Percentiles rank a stretch among this genome's conserved stretches.
These are phyloP conservation scores for Rhamphomyia laevipes DNA, from an alignment of 2,888 invertebrate species.

Conservation along the genomic window DNA sequence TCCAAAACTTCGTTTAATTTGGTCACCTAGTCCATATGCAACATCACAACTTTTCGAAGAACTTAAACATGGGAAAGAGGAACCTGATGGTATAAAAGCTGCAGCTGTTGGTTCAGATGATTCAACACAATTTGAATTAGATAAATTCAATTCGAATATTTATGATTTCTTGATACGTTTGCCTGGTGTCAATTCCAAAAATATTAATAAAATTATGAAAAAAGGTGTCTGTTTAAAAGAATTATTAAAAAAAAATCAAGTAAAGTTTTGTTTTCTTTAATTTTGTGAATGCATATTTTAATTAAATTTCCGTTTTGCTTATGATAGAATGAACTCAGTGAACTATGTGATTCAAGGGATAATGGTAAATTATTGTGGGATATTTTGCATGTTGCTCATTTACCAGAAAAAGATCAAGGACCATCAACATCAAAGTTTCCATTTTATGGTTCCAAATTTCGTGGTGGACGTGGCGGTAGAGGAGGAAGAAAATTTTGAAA, in stretches of 20 bases:
- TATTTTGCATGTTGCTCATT: slow-evolving; percentile 55
- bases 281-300: neutral
- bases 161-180: slow-evolving; percentile 75
- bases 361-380: slow-evolving; percentile 59
- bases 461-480: neutral
- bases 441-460: neutral
- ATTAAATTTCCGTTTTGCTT: slow-evolving; percentile 8
- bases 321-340: slow-evolving; percentile 51
- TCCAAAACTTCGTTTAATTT: slow-evolving; percentile 81
- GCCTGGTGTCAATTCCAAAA: slow-evolving; percentile 82
- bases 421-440: slow-evolving; percentile 23
- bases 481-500: neutral
- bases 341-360: slow-evolving; percentile 57
- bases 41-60: slow-evolving; percentile 94
- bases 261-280: slow-evolving; percentile 20
- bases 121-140: slow-evolving; percentile 47
- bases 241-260: slow-evolving; percentile 47
- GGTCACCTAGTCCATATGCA: slow-evolving; percentile 94
- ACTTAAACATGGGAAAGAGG: slow-evolving; percentile 74
- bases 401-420: slow-evolving; percentile 41
- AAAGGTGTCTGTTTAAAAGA: slow-evolving; percentile 57
- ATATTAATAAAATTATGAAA: slow-evolving; percentile 64
- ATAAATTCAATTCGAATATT: slow-evolving; percentile 58
- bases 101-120: slow-evolving; percentile 59
- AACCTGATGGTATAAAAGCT: slow-evolving; percentile 66